Base-by-base conservation (phyloP, 2,888 invertebrate species). In the Agrochola lychnidis region DNA sequence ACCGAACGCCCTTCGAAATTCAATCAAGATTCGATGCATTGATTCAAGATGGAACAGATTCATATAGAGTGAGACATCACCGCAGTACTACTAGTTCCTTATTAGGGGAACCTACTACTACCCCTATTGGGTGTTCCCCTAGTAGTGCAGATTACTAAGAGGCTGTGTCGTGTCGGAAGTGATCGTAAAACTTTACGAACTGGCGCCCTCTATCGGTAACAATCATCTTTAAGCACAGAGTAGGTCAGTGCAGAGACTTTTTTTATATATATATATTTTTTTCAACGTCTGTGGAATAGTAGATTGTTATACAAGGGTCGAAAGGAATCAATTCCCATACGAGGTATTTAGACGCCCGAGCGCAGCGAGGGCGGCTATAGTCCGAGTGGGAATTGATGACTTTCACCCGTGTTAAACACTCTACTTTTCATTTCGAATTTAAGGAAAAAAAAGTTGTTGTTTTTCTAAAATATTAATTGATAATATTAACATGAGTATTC, bases 141-240 rank as follows among this genome's bases (percentile, higher is more conserved):
- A 83, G 82, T 82, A 76, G 82, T 78, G 77, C 62, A 83, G 83
- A 86, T 87, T 85, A 86, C 83, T 83, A 85, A 88, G 82, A 84
- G 85, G 87, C 84, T 76, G 83, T 81, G 89, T 92, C 93, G 93
- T 93, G 94, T 94, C 94, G 95, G 95, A 95, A 93, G 94, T 90
- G 87, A 88, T 96, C 96, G 95, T 96, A 96, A 96, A 96, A 96
- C 91, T 96, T 96, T 96, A 96, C 95, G 96, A 95, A 96, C 95
- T 95, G 91, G 89, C 94, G 95, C 95, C 95, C 95, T 95, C 93
- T 96, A 96, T 96, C 95, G 93, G 94, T 93, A 94, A 95, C 95
- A 95, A 96, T 96, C 95, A 95, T 95, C 92, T 92, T 89, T 81
- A 57, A 66, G 63, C 53, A 82, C 78, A 94, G 94, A 91, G 90